Evolutionary conservation across 2,888 invertebrate species (phyloP), one percentile per base, ranked within the genome.

Genomic region (Dilophus febrilis): DNA sequence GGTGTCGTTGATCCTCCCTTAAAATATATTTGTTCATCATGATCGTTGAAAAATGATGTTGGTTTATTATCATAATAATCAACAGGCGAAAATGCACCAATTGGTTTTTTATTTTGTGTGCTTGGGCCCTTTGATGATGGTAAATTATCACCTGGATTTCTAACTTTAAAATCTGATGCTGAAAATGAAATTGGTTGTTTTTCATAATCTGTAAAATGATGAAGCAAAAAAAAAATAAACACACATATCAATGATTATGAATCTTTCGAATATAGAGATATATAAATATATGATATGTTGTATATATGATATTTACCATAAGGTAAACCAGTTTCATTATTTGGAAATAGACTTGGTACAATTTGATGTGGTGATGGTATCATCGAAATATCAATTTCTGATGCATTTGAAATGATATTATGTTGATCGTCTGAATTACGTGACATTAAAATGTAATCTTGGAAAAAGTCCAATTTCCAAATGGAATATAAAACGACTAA

Each of bases 251-350:
- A 11, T 29, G n/a, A n/a, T n/a, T n/a, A n/a, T n/a, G n/a, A n/a
- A n/a, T n/a, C n/a, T n/a, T n/a, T n/a, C n/a, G n/a, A n/a, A n/a
- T n/a, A n/a, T n/a, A n/a, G n/a, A n/a, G n/a, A n/a, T n/a, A n/a
- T n/a, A n/a, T n/a, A n/a, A n/a, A n/a, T n/a, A n/a, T n/a, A n/a
- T n/a, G n/a, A n/a, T n/a, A n/a, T n/a, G n/a, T n/a, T n/a, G 10
- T 14, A 12, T 10, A 7, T 28, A 26, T 11, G 32, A 11, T 38
- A 19, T 26, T 27, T 32, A 33, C 16, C 16, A 13, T 22, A 64
- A 62, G 61, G 63, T 53, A 58, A 62, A 55, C 59, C 61, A 59
- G 59, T 26, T 17, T 27, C 6, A n/a, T 37, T 28, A 37, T 37
- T 40, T 17, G 49, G 48, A 42, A 48, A 49, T 22, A 50, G 40